These are phyloP conservation scores for Synanthedon formicaeformis DNA, from an alignment of 2,888 invertebrate genomes.

Conservation along the genomic window DNA sequence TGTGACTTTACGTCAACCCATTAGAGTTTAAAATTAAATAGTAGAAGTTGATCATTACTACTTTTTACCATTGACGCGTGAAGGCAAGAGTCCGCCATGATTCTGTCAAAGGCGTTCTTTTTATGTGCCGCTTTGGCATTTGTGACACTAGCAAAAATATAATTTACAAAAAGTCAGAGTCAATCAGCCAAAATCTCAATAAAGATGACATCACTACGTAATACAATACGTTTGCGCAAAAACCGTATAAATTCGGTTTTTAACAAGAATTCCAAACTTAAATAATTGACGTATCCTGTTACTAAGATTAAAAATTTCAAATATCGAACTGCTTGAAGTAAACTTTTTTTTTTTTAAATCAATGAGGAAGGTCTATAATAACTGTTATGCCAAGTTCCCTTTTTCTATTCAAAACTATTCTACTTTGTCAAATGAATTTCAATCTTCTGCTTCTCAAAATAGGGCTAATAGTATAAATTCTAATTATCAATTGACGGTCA, in stretches of 20 bases:
- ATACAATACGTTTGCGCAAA: background rate
- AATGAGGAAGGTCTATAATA: conserved; percentile 4
- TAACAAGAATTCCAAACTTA: conserved; percentile 5
- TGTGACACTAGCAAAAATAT: no score
- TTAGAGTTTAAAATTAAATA: no score
- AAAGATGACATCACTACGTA: background rate
- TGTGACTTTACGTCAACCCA: no score
- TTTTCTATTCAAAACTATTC: background rate
- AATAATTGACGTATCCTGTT: conserved; percentile 32
- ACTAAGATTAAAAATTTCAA: conserved; percentile 12
- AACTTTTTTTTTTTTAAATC: conserved; percentile 11
- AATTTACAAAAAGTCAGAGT: no score
- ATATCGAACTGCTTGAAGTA: conserved; percentile 9
- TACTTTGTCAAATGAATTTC: conserved; percentile 1
- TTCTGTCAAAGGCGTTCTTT: no score
- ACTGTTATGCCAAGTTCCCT: conserved; percentile 1
- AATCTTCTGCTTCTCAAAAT: background rate
- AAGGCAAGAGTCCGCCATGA: no score
- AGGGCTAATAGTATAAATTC: background rate
- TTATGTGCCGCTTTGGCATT: no score
- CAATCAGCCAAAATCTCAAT: no score
- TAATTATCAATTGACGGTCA: background rate
- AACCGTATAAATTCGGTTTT: background rate
- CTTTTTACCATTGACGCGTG: no score
- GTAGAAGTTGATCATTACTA: no score